Base-by-base conservation (phyloP, 2,888 invertebrate genomes). In the Altica lythri region DNA sequence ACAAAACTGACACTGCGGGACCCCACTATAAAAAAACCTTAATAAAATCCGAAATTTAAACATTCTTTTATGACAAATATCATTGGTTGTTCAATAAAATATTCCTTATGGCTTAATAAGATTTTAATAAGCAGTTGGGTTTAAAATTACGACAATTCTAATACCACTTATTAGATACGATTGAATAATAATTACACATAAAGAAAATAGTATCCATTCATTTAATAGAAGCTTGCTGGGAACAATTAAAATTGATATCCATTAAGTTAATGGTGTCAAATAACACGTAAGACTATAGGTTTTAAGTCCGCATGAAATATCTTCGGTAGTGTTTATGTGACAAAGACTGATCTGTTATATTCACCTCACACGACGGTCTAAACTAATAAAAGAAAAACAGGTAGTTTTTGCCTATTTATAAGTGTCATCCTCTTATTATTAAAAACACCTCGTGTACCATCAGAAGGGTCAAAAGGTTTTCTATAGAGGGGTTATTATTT, bases 361-460 rank as follows among this genome's bases (percentile, higher is more conserved):
- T 62, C 67, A 64, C 71, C 70, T 57, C 71, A 71, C 71, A 71
- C 71, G 68, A 61, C 62, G 68, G 51, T 62, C 53, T 49, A 10
- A 57, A 54, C 56, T 57, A 60, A 67, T 68, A 69, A 70, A 71
- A 70, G 69, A 69, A 68, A 68, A 65, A 61, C 69, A 68, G 69
- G 68, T 71, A 70, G 70, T 65, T 70, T 66, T 69, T 62, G 65
- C 64, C 66, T 67, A 71, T 70, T 71, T 68, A 60, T 70, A 65
- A 65, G 58, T 62, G 68, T 66, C 66, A 55, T 37, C 45, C 18
- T 47, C 35, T 35, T 17, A 16, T 14, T 35, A 1, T 12, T 6
- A 8, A 34, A 13, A 12, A 10, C 27, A 10, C n/a, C n/a, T n/a
- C n/a, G n/a, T 8, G 27, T 27, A 27, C 27, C 17, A 35, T 12